These are phyloP conservation scores for Epinephelus coioides DNA, from an alignment of 2,797 vertebrate genomes.

Conservation along the genomic window DNA sequence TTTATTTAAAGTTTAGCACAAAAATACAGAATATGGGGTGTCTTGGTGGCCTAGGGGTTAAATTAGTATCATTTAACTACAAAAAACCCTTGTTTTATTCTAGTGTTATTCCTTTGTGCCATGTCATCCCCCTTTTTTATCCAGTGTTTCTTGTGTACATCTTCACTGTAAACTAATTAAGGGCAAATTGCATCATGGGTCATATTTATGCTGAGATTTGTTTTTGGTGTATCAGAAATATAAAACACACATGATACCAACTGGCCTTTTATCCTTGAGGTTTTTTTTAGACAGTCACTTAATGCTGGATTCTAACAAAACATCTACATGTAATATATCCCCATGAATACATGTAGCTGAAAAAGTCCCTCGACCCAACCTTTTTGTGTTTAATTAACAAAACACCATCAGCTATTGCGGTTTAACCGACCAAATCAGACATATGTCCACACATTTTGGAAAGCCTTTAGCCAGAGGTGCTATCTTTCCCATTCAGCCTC, in stretches of 20 bases:
- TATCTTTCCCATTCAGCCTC: constrained; percentile 63
- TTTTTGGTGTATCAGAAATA: neutral
- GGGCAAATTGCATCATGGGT: neutral
- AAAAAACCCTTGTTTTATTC: rapidly evolving
- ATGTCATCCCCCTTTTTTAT: neutral
- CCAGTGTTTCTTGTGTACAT: neutral
- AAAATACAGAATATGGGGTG: neutral
- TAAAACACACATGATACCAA: neutral
- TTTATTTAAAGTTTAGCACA: constrained; percentile 5
- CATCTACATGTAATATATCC: neutral
- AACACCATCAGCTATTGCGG: constrained; percentile 21
- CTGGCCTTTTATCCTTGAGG: neutral
- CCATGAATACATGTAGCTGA: constrained; percentile 6
- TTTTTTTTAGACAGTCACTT: neutral
- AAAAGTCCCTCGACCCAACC: constrained; percentile 31
- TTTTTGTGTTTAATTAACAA: constrained; percentile 35
- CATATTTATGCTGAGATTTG: neutral
- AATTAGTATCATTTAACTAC: neutral
- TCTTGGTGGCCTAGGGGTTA: neutral
- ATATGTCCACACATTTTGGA: constrained; percentile 51
- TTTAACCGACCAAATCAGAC: constrained; percentile 42
- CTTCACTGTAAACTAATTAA: neutral
- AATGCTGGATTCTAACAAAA: neutral
- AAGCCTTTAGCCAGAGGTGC: constrained; percentile 60
- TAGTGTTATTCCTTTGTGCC: neutral